A percentile compares a stretch with the other conserved stretches of the same genome.
phyloP scores from a whole-genome alignment of 2,888 invertebrate genomes.

The Caradrina kadenii region DNA sequence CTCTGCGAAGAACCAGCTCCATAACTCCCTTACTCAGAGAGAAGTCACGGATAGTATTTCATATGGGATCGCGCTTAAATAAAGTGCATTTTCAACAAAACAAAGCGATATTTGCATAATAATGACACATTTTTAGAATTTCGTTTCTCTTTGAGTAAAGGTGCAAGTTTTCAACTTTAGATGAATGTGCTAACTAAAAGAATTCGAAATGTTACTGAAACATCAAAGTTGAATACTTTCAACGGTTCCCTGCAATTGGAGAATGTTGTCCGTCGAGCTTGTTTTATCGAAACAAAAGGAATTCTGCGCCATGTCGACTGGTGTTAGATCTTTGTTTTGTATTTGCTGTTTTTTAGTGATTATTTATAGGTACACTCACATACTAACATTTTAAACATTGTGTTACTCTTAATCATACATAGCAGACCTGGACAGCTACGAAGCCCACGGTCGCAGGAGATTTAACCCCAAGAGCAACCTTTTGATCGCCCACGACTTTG shows the following conservation, averaged over 20 bases:
- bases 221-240: conserved; percentile 45
- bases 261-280: conserved; percentile 36
- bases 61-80: conserved; percentile 13
- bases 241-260: conserved; percentile 27
- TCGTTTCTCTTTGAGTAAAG: conserved; percentile 52
- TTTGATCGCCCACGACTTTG: conserved; percentile 82
- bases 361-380: conserved; percentile 19
- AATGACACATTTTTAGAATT: neutral
- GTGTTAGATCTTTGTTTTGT: conserved; percentile 45
- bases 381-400: conserved; percentile 33
- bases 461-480: conserved; percentile 80
- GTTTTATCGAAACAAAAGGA: conserved; percentile 18
- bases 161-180: conserved; percentile 48
- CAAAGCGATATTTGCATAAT: neutral
- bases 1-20: conserved; percentile 17
- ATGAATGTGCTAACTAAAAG: conserved; percentile 35
- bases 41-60: conserved; percentile 37
- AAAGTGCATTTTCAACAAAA: conserved; percentile 33
- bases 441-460: conserved; percentile 71
- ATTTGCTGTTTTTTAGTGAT: conserved; percentile 27
- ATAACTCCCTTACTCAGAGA: conserved; percentile 59
- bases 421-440: conserved; percentile 70
- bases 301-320: conserved; percentile 58
- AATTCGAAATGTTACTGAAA: conserved; percentile 21
- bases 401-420: conserved; percentile 49